Evolutionary conservation across 2,797 vertebrate species (phyloP).

Genomic region (Anomalospiza imberbis): DNA sequence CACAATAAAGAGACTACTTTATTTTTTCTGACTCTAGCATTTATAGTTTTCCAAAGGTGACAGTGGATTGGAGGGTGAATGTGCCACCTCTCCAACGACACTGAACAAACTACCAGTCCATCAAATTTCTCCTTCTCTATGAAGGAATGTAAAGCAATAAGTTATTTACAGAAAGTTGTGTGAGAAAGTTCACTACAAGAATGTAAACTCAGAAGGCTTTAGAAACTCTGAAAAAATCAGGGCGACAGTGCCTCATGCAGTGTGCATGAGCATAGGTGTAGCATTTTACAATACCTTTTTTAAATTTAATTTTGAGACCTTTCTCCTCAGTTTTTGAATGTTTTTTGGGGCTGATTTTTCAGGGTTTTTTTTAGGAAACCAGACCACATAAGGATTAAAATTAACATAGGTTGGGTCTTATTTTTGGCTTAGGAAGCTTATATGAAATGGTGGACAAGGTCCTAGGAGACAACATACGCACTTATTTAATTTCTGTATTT

Average conservation of each 20-base stretch:
- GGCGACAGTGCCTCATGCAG: background rate
- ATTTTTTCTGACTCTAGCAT: too few species aligned
- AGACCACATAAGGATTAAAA: background rate
- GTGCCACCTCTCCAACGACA: too few species aligned
- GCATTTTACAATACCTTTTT: background rate
- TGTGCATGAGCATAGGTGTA: background rate
- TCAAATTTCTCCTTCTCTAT: too few species aligned
- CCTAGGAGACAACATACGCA: background rate
- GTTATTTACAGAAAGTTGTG: too few species aligned
- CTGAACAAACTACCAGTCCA: too few species aligned
- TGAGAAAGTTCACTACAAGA: too few species aligned
- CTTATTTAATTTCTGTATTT: background rate
- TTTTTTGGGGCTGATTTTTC: background rate
- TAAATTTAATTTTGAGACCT: background rate
- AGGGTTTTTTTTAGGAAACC: background rate
- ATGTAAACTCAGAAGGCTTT: too few species aligned
- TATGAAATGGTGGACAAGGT: background rate
- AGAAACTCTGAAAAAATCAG: too few species aligned
- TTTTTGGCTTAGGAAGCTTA: background rate
- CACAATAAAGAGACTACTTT: too few species aligned
- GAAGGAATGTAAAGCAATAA: too few species aligned
- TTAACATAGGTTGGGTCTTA: background rate
- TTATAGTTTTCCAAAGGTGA: too few species aligned
- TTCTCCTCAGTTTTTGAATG: background rate
- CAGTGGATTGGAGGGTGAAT: too few species aligned